Conservation (phyloP, 2,113 vertebrate genomes). For the Orientallactaga bullata region DNA sequence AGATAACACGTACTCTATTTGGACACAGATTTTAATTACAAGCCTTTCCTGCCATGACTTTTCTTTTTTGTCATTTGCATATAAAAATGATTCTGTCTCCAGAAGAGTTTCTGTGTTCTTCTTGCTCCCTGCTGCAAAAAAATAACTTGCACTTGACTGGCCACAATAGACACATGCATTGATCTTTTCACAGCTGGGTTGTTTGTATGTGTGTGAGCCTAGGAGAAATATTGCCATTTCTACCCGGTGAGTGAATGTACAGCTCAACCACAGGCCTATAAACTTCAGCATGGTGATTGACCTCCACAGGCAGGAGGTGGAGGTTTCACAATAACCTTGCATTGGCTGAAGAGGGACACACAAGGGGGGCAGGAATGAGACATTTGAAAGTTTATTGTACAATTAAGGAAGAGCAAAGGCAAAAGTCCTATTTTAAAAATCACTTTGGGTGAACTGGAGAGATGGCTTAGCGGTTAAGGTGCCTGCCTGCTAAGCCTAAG, state of each 20-base stretch:
- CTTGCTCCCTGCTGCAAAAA: constrained; percentile 54
- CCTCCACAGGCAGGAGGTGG: background rate
- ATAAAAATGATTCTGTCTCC: constrained; percentile 71
- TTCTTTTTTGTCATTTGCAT: constrained; percentile 72
- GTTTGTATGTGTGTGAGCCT: constrained; percentile 57
- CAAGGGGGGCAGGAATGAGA: background rate
- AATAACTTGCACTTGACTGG: constrained; percentile 62
- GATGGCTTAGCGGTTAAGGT: no score
- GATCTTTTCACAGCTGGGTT: constrained; percentile 69
- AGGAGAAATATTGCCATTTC: constrained; percentile 64
- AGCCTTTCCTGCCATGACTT: constrained; percentile 58
- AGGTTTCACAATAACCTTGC: background rate
- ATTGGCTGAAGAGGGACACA: background rate
- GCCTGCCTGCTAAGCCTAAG: no score
- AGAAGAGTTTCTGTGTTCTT: constrained; percentile 50
- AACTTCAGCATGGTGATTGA: background rate
- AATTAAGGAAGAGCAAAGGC: background rate
- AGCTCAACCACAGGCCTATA: constrained; percentile 13
- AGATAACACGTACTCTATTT: constrained; percentile 50
- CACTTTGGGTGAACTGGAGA: no score
- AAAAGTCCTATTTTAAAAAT: background rate
- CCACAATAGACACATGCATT: background rate
- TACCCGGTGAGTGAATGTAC: constrained; percentile 46
- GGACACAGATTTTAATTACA: constrained; percentile 65
- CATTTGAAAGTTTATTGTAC: background rate